These are phyloP conservation scores for Ricordea florida DNA, from an alignment of 92 coral and sea anemone species.

Conservation along the genomic window DNA sequence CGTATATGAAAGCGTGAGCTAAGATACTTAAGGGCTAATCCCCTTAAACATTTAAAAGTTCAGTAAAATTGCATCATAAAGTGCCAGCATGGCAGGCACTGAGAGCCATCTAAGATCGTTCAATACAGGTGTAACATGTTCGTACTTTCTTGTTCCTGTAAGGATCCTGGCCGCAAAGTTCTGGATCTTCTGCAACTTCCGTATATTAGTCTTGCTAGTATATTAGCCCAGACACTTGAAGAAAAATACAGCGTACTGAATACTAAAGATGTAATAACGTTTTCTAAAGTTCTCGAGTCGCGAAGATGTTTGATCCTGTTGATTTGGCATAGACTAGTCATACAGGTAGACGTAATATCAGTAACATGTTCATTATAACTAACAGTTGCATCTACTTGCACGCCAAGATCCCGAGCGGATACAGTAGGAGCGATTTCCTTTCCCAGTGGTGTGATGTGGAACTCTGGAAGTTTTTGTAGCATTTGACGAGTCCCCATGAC, in stretches of 20 bases:
- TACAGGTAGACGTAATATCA: too few relatives aligned
- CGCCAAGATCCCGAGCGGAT: too few relatives aligned
- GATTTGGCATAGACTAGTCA: too few relatives aligned
- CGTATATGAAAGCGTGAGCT: constrained; percentile 23
- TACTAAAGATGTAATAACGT: constrained; percentile 38
- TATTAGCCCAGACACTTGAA: constrained; percentile 41
- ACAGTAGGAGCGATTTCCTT: too few relatives aligned
- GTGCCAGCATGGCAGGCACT: constrained; percentile 5
- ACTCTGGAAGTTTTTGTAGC: too few relatives aligned
- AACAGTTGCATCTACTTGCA: too few relatives aligned
- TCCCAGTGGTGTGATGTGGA: too few relatives aligned
- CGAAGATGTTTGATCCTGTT: constrained; percentile 22
- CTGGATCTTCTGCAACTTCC: constrained; percentile 41
- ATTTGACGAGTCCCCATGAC: neutral
- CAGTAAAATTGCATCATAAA: constrained; percentile 12
- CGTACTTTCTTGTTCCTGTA: constrained; percentile 36
- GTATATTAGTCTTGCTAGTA: constrained; percentile 41
- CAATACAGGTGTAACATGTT: constrained; percentile 40
- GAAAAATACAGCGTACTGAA: constrained; percentile 31
- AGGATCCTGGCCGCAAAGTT: constrained; percentile 40
- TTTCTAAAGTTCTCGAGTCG: constrained; percentile 31
- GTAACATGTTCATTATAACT: too few relatives aligned
- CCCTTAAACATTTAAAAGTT: constrained; percentile 25
- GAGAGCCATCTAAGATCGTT: constrained; percentile 32
- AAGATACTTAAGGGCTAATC: constrained; percentile 27